phyloP scores from a whole-genome alignment of 2,797 vertebrate genomes.

The Cygnus olor region DNA sequence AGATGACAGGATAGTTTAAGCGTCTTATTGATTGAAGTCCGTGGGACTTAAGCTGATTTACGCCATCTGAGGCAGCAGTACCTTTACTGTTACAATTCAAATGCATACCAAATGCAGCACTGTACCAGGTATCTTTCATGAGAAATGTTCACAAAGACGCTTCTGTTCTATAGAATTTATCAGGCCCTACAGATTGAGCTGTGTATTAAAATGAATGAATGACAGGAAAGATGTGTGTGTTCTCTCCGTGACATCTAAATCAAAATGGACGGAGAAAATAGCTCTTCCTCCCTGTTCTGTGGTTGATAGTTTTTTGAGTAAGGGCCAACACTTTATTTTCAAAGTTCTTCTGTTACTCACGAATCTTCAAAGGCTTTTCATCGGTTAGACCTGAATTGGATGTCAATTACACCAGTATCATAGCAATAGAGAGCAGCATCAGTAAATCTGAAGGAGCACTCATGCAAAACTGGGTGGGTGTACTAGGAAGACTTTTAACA shows the following conservation, averaged over 20 bases:
- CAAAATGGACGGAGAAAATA: neutral
- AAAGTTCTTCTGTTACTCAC: neutral
- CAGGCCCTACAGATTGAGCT: neutral
- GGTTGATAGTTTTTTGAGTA: too few species aligned
- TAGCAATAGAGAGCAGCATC: neutral
- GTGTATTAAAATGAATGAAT: neutral
- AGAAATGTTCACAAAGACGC: neutral
- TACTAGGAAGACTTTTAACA: neutral
- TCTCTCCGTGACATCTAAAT: neutral
- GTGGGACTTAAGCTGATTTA: neutral
- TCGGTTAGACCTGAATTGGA: neutral
- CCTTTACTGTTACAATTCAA: neutral
- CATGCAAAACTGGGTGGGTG: neutral
- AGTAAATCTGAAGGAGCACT: neutral
- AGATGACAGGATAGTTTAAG: neutral
- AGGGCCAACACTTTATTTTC: neutral
- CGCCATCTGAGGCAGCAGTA: neutral
- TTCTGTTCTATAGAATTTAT: slow-evolving; percentile 11
- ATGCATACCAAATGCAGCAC: neutral
- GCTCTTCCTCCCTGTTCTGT: too few species aligned
- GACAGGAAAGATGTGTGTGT: neutral
- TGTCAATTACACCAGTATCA: neutral
- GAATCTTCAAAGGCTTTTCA: neutral
- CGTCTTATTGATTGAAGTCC: neutral
- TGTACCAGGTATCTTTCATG: neutral